These are phyloP conservation scores for Camptogramma bilineatum DNA, from an alignment of 2,888 invertebrate genomes.

Conservation along the genomic window DNA sequence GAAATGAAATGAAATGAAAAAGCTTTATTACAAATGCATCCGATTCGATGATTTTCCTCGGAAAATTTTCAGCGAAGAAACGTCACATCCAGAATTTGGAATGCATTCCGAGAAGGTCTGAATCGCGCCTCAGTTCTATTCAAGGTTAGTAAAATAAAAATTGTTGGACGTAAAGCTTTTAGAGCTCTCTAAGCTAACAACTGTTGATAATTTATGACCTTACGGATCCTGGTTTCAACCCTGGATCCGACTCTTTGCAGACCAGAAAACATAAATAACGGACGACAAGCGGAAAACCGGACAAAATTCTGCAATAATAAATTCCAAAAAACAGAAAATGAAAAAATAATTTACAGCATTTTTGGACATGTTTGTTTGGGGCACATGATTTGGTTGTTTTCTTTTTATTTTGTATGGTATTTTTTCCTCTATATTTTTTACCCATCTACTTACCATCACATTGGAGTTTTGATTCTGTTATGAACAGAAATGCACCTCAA, in stretches of 20 bases:
- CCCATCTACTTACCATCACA: too few relatives aligned
- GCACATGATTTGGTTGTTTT: neutral
- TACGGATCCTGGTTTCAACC: neutral
- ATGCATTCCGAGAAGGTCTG: too few relatives aligned
- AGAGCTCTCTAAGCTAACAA: neutral
- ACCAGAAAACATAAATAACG: conserved; percentile 60
- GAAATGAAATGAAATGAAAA: too few relatives aligned
- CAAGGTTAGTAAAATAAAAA: too few relatives aligned
- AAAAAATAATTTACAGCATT: conserved; percentile 45
- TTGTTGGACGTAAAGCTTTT: neutral
- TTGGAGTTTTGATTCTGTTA: too few relatives aligned
- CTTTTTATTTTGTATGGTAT: neutral
- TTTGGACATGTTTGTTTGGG: conserved; percentile 33
- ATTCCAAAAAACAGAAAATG: conserved; percentile 36
- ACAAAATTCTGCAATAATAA: conserved; percentile 49
- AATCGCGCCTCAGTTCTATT: too few relatives aligned
- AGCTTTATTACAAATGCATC: too few relatives aligned
- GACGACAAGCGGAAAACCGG: conserved; percentile 54
- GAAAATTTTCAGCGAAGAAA: too few relatives aligned
- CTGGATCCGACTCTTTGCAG: neutral
- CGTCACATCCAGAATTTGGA: too few relatives aligned
- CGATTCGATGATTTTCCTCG: too few relatives aligned
- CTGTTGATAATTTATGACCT: neutral
- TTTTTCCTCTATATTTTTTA: too few relatives aligned
- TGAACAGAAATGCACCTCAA: too few relatives aligned